phyloP scores from a whole-genome alignment of 1,140 invertebrate genomes.

The Tribolium castaneum region DNA sequence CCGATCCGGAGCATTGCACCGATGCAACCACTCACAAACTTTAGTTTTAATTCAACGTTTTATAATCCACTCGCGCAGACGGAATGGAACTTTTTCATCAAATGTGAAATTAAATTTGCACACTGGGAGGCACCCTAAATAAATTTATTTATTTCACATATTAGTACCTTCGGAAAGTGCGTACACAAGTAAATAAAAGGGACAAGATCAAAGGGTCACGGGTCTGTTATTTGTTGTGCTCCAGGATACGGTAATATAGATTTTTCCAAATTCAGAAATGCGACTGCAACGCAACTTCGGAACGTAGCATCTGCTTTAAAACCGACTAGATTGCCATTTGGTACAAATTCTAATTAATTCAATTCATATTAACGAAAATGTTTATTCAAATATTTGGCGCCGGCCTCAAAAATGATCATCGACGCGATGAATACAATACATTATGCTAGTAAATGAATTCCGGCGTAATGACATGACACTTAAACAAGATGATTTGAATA shows the following conservation, averaged over 20 bases:
- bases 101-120: not conserved
- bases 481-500: constrained; percentile 21
- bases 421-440: not conserved
- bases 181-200: constrained; percentile 3
- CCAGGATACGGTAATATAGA: not conserved
- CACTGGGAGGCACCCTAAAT: not conserved
- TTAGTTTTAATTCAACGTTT: not conserved
- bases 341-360: not conserved
- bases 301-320: constrained; percentile 12
- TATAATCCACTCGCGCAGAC: not conserved
- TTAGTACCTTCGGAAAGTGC: not conserved
- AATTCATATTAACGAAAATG: not conserved
- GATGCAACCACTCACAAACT: not conserved
- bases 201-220: constrained; percentile 2
- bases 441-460: not conserved
- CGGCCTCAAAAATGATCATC: not conserved
- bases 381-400: not conserved
- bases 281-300: not conserved
- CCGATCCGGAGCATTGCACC: not conserved
- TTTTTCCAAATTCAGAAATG: not conserved
- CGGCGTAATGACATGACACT: constrained; percentile 4
- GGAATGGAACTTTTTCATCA: not conserved
- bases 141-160: not conserved
- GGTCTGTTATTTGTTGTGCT: not conserved
- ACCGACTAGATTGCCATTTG: not conserved